Evolutionary conservation across 2,113 vertebrate genomes (phyloP).

Genomic region (Grantiella picta): DNA sequence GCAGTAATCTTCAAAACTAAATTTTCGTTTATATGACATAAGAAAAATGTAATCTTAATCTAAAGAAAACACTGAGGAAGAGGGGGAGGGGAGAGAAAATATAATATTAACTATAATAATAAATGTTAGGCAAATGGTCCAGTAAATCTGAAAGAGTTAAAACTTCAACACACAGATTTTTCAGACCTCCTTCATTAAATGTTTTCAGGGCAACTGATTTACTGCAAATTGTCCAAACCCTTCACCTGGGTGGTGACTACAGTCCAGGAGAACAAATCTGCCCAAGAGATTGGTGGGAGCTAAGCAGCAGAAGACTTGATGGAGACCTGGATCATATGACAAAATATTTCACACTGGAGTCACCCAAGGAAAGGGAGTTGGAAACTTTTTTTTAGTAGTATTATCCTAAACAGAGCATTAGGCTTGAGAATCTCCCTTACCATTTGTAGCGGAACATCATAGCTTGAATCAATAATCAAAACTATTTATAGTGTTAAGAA

Average conservation of each 20-base stretch:
- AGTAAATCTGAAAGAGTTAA: neutral
- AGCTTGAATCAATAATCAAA: neutral
- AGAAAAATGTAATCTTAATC: neutral
- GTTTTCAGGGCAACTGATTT: neutral
- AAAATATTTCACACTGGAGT: neutral
- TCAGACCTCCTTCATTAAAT: neutral
- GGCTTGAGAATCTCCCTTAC: neutral
- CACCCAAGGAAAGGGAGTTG: neutral
- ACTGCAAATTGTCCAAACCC: neutral
- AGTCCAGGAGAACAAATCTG: neutral
- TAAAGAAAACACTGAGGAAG: neutral
- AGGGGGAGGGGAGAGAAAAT: neutral
- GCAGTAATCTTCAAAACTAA: slow-evolving; percentile 36
- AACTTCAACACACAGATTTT: neutral
- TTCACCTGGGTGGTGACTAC: neutral
- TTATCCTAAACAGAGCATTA: neutral
- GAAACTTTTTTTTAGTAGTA: neutral
- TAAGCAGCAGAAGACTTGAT: neutral
- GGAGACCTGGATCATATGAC: neutral
- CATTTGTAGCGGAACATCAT: neutral
- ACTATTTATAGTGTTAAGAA: neutral
- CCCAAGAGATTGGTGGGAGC: neutral
- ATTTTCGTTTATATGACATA: slow-evolving; percentile 4
- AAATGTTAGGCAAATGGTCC: neutral
- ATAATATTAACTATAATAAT: neutral